Conservation (phyloP, 1,140 invertebrate species). For the Telenomus remus region DNA sequence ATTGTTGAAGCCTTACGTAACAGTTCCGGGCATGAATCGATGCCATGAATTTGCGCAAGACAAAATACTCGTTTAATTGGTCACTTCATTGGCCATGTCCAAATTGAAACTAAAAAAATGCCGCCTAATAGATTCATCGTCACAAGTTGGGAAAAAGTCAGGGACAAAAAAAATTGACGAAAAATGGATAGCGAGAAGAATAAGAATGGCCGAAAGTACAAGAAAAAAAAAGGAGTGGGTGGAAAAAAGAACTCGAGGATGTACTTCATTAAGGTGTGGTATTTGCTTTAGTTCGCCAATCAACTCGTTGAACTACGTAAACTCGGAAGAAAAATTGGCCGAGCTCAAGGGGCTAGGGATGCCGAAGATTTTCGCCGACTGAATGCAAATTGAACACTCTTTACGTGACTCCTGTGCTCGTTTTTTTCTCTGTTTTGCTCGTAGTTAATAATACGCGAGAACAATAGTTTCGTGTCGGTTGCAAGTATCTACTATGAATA, state of each 20-base stretch:
- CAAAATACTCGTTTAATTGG: neutral
- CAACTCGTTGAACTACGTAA: conserved; percentile 50
- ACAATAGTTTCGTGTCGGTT: conserved; percentile 55
- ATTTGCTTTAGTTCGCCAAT: conserved; percentile 43
- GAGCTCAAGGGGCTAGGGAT: conserved; percentile 9
- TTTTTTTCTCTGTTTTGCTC: conserved; percentile 41
- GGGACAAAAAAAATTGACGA: conserved; percentile 7
- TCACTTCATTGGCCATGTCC: conserved; percentile 2
- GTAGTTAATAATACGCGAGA: conserved; percentile 58
- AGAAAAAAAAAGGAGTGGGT: conserved; percentile 1
- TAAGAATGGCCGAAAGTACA: conserved; percentile 7
- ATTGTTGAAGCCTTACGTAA: neutral
- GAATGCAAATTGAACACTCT: conserved; percentile 56
- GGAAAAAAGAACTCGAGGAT: too few species aligned
- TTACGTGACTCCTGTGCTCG: conserved; percentile 5
- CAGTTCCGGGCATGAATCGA: neutral
- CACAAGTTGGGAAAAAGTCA: neutral
- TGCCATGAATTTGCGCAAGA: neutral
- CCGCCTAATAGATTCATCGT: conserved; percentile 9
- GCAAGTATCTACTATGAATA: conserved; percentile 60
- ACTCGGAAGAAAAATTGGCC: conserved; percentile 48
- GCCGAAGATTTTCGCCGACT: conserved; percentile 29
- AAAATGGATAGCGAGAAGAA: conserved; percentile 6
- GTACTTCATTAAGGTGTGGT: conserved; percentile 37
- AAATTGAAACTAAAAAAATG: conserved; percentile 7